Evolutionary conservation across 1,140 invertebrate genomes (phyloP), one percentile per base, ranked within the genome.

Genomic region (Globodera rostochiensis): DNA sequence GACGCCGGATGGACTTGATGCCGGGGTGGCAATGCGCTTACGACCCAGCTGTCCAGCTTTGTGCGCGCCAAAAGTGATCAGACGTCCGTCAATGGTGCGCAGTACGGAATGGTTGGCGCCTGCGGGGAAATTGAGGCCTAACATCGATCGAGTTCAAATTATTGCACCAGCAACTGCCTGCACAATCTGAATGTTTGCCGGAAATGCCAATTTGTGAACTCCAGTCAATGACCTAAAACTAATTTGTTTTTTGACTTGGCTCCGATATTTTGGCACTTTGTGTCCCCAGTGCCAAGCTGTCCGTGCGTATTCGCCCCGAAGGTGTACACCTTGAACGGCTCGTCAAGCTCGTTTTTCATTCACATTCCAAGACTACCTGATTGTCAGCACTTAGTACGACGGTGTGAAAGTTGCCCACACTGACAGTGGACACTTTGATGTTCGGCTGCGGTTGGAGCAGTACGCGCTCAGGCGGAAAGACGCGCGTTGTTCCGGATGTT

Each of bases 81-180:
- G 94, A 90, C 96, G 94, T 6, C 97, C 97, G 85, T 94, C 94
- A 66, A 93, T 91, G 21, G 95, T 94, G n/a, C 98, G 91, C 25
- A 98, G 91, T 1, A 95, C 95, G 5, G 96, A 95, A 90, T 99
- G 97, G 91, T 97, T 96, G 87, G 95, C 96, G 5, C 97, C 97
- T 79, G 95, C 3, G 6, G 25, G 47, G 15, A 75, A 19, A 60
- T 67, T 73, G 9, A 77, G 21, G 36, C 45, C 21, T 21, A 77
- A 57, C 25, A 53, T 19, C 5, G 6, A 5, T 4, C 57, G 19
- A 15, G 19, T 19, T 9, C 53, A 13, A 21, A 64, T 64, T 19
- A 11, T 19, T 19, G 3, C 19, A 77, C 76, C 95, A 6, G 95
- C 95, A 25, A 98, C 85, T 7, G 82, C 92, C 87, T 95, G 94